phyloP scores from a whole-genome alignment of 2,888 invertebrate genomes.

The Aelia acuminata region DNA sequence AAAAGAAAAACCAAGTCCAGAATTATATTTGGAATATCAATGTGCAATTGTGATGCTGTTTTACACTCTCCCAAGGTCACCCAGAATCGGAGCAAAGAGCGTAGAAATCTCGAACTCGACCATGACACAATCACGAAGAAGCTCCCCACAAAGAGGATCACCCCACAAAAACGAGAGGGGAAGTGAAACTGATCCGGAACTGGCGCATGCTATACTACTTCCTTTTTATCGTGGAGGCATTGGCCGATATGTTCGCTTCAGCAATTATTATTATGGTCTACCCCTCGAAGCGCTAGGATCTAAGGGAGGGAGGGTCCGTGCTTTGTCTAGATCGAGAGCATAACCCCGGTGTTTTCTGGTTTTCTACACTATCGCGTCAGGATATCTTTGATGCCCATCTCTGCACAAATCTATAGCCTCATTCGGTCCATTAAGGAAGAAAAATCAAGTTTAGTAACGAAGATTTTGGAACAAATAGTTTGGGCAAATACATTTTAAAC shows the following conservation, averaged over 20 bases:
- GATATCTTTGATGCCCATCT: background rate
- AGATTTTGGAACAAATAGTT: too few relatives aligned
- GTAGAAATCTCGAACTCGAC: background rate
- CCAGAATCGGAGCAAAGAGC: background rate
- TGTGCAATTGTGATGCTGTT: too few relatives aligned
- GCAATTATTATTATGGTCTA: constrained; percentile 15
- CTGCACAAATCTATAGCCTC: too few relatives aligned
- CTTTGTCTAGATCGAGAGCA: background rate
- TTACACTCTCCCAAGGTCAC: background rate
- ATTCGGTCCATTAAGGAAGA: too few relatives aligned
- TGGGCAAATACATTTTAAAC: too few relatives aligned
- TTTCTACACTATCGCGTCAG: background rate
- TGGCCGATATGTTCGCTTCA: constrained; percentile 15
- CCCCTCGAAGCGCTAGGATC: too few relatives aligned
- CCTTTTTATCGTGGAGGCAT: constrained; percentile 26
- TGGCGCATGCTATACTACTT: constrained; percentile 34
- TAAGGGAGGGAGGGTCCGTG: background rate
- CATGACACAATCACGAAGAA: background rate
- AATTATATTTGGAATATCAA: too few relatives aligned
- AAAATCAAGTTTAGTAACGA: too few relatives aligned
- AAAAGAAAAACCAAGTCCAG: too few relatives aligned
- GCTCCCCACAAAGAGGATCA: constrained; percentile 8
- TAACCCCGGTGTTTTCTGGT: background rate
- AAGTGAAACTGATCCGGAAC: constrained; percentile 49
- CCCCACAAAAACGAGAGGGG: constrained; percentile 19